Evolutionary conservation across 1,140 invertebrate species (phyloP).

Genomic region (Anastatus disparis): DNA sequence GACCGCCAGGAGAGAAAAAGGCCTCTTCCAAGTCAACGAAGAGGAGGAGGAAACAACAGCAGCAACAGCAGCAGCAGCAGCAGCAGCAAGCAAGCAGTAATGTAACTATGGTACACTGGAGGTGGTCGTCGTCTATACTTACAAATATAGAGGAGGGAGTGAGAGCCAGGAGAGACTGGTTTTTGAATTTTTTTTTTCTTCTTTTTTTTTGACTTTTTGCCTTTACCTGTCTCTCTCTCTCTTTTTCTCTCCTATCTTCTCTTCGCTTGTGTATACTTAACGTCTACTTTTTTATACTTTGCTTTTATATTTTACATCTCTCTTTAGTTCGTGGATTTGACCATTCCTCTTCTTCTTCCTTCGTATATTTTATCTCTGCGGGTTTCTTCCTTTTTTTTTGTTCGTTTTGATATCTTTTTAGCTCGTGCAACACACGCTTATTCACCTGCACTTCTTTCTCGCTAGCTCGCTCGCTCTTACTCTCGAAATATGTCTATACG

Average conservation of each 20-base stretch:
- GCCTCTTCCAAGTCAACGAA: slow-evolving; percentile 48
- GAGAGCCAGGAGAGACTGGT: slow-evolving; percentile 60
- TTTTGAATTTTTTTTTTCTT: slow-evolving; percentile 61
- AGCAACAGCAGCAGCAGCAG: slow-evolving; percentile 37
- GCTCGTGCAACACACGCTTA: not conserved
- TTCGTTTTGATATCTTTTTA: too few species aligned
- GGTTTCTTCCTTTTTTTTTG: too few species aligned
- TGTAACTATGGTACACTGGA: slow-evolving; percentile 30
- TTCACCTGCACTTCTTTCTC: not conserved
- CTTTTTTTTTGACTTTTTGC: slow-evolving; percentile 44
- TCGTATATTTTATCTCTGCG: not conserved
- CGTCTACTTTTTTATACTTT: not conserved
- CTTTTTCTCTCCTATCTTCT: not conserved
- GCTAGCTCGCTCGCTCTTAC: not conserved
- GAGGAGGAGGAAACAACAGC: slow-evolving; percentile 52
- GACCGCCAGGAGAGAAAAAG: slow-evolving; percentile 47
- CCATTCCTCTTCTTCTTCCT: not conserved
- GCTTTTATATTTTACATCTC: too few species aligned
- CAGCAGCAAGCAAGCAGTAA: not conserved
- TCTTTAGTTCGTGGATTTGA: not conserved
- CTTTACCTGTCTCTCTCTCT: not conserved
- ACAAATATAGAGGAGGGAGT: slow-evolving; percentile 41
- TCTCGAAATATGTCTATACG: too few species aligned
- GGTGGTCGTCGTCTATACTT: slow-evolving; percentile 32
- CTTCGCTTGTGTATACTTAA: too few species aligned